Percentiles rank a stretch among this genome's conserved stretches.
Conservation (phyloP, 2,113 vertebrate genomes). For the Bagarius yarrelli region DNA sequence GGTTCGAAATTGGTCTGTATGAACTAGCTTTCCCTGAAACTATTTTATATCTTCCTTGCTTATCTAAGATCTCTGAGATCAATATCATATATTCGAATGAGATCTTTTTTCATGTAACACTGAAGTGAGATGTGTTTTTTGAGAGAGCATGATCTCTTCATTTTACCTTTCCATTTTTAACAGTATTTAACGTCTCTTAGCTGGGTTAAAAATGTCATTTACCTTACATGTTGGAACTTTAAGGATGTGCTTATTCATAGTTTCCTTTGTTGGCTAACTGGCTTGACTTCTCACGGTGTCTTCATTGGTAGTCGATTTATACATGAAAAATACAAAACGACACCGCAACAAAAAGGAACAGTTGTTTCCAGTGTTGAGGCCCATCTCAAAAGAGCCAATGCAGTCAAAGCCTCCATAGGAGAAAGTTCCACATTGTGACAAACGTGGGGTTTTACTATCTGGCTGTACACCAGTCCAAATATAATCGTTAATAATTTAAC, state of each 20-base stretch:
- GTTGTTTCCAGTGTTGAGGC: no score
- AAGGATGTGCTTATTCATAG: no score
- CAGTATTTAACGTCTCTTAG: constrained; percentile 18
- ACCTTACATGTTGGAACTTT: not conserved
- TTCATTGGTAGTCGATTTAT: no score
- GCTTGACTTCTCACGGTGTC: no score
- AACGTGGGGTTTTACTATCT: not conserved
- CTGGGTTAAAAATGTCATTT: not conserved
- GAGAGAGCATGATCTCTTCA: not conserved
- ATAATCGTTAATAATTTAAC: not conserved
- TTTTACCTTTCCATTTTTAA: constrained; percentile 9
- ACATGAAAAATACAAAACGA: no score
- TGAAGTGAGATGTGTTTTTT: not conserved
- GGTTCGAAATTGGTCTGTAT: no score
- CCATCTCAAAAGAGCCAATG: no score
- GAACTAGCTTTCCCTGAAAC: not conserved
- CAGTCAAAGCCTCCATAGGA: no score
- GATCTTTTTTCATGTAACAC: not conserved
- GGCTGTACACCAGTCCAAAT: not conserved
- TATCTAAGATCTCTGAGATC: not conserved
- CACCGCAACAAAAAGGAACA: no score
- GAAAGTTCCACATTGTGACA: not conserved
- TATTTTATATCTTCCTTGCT: not conserved
- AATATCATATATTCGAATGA: constrained; percentile 1
- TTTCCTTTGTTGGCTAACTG: no score